These are phyloP conservation scores for Pseudomugil gertrudae DNA, from an alignment of 2,797 vertebrate genomes.

Conservation along the genomic window DNA sequence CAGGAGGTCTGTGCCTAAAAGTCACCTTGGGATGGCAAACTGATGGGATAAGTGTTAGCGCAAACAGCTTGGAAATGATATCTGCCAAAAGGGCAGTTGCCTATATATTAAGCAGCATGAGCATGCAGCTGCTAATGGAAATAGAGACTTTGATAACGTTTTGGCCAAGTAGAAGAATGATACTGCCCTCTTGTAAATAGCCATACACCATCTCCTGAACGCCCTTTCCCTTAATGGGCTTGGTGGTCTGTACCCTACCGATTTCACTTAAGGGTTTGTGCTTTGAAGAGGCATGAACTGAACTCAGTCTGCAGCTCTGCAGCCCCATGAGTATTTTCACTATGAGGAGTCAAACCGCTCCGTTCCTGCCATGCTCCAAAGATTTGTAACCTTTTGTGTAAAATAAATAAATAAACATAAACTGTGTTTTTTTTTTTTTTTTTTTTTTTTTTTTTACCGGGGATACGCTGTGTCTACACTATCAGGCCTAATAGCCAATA, in stretches of 20 bases:
- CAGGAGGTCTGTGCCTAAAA: slow-evolving; percentile 72
- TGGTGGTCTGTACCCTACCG: slow-evolving; percentile 44
- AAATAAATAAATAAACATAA: not conserved
- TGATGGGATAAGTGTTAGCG: slow-evolving; percentile 75
- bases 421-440: slow-evolving; percentile 11
- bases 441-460: too few species aligned
- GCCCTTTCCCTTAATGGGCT: slow-evolving; percentile 65
- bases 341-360: slow-evolving; percentile 40
- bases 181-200: slow-evolving; percentile 62
- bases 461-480: slow-evolving; percentile 40
- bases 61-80: slow-evolving; percentile 61
- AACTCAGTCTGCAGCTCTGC: slow-evolving; percentile 70
- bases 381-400: slow-evolving; percentile 57
- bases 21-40: slow-evolving; percentile 83
- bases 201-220: slow-evolving; percentile 58
- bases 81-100: slow-evolving; percentile 34
- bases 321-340: slow-evolving; percentile 62
- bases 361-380: slow-evolving; percentile 49
- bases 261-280: slow-evolving; percentile 52
- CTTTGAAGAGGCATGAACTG: slow-evolving; percentile 39
- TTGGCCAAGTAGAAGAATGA: slow-evolving; percentile 61
- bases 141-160: slow-evolving; percentile 40
- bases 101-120: slow-evolving; percentile 17
- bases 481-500: slow-evolving; percentile 53
- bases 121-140: slow-evolving; percentile 32